phyloP scores from a whole-genome alignment of 2,113 vertebrate species.

The Tapirus terrestris region DNA sequence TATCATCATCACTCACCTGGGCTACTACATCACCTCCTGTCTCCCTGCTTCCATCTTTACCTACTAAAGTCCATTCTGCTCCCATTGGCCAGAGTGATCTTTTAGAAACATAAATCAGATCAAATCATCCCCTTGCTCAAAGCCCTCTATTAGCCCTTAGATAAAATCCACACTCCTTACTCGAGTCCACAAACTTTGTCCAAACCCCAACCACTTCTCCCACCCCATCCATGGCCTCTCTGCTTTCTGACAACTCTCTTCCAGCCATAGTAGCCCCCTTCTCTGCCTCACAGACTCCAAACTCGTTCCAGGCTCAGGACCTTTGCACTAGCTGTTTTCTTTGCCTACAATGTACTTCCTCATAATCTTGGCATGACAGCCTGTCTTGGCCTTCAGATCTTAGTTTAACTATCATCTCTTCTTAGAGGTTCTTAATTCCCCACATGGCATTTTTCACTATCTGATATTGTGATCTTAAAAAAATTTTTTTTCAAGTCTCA shows the following conservation, averaged over 20 bases:
- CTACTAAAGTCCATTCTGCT: background rate
- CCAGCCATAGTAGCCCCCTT: background rate
- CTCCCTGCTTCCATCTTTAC: background rate
- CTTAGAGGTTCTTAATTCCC: background rate
- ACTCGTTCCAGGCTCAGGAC: background rate
- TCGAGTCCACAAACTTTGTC: background rate
- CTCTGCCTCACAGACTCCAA: background rate
- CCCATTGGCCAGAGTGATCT: background rate
- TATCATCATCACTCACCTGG: background rate
- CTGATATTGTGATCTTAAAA: constrained; percentile 23
- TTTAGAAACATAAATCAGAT: background rate
- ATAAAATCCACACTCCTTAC: background rate
- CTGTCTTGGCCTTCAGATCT: background rate
- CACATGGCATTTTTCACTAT: background rate
- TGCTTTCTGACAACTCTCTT: background rate
- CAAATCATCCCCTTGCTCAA: background rate
- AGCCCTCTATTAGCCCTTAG: background rate
- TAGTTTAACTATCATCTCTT: background rate
- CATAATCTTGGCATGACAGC: background rate
- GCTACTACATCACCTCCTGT: too few relatives aligned
- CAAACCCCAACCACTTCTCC: background rate
- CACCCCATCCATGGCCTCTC: background rate
- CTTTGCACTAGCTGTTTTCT: background rate
- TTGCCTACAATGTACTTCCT: background rate
- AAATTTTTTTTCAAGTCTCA: background rate